Evolutionary conservation across 2,888 invertebrate species (phyloP), one percentile per base, ranked within the genome.

Genomic region (Watsonalla binaria): DNA sequence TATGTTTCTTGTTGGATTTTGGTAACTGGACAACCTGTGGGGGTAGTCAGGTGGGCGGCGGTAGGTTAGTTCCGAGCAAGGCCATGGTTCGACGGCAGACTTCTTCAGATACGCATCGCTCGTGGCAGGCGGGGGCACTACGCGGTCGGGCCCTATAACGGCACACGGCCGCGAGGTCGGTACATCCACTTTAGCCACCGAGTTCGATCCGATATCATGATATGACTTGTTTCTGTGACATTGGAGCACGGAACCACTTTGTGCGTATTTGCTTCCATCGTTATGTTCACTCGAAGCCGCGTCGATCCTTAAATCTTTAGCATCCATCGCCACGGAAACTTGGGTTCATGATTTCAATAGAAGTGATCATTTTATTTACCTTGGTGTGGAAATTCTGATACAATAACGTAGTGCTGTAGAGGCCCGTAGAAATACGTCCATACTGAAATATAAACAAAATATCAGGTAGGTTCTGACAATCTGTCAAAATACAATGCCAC

Each of bases 401-500:
- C 50, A 66, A 60, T 61, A 66, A 56, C 60, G 62, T 59, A 65
- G 54, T 63, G 63, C 64, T 60, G 68, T 66, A 60, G 57, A 58
- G 59, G 63, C 58, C 65, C 58, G 65, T 61, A 70, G 68, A 70
- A 65, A 71, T 73, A 69, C 63, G 69, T 73, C 75, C 80, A 80
- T 84, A 74, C 88, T 90, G 85, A 82, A 89, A 89, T 82, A 88
- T 84, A 90, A 89, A 90, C 88, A 90, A 87, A 84, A 79, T 85
- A 81, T 74, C 69, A 82, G 72, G 13, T 48, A 77, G 70, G 74
- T 62, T 79, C 66, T 85, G 86, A 82, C 86, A 89, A 87, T 42
- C 81, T 90, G 90, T 90, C 90, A 90, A 87, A 89, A 87, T 83
- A 85, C 75, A 81, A 56, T 79, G 90, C 90, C 89, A 90, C 90